Evolutionary conservation across 1,140 invertebrate species (phyloP), one percentile per base, ranked within the genome.

Genomic region (Mactra quadrangularis): DNA sequence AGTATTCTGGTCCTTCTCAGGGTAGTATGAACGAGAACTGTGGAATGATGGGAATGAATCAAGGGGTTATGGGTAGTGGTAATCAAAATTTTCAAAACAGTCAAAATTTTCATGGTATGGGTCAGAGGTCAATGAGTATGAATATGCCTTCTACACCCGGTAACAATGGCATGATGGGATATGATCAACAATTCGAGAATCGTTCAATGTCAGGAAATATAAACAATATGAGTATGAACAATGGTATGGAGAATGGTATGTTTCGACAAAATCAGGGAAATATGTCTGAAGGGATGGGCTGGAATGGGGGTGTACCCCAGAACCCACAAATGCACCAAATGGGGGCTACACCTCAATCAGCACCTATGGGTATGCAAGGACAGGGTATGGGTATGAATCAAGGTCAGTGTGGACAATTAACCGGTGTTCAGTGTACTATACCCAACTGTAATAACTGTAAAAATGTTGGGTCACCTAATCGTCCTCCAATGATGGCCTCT

Each of bases 381-480:
- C 84, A 82, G 29, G 74, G 53, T 25, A 64, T 75, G 60, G 70
- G 41, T 27, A 31, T 55, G 59, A 82, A 59, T 31, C 79, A 71
- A 35, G 79, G 66, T 27, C 86, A 85, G 50, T 81, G 82, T 81
- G 79, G 78, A 59, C 81, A 83, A 66, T 55, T 83, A 47, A 50
- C 84, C 59, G 76, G 85, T 47, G 74, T 71, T 7, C 87, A 86
- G 6, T 90, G 89, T 78, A 77, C 87, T 31, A 84, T 85, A 70
- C 87, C 89, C 25, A 88, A 85, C 83, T 91, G 90, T 76, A 77
- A 86, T 45, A 89, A 86, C 71, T 91, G 90, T 81, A 91, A 91
- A 76, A 86, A 74, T 38, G 83, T 78, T 7, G 78, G 84, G 1
- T 88, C 87, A 17, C 86, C 87, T 29, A 87, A 88, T 70, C 74